A percentile compares a stretch with the other conserved stretches of the same genome.
These are phyloP conservation scores for Hyposmocoma kahamanoa DNA, from an alignment of 1,140 invertebrate genomes.

Conservation along the genomic window DNA sequence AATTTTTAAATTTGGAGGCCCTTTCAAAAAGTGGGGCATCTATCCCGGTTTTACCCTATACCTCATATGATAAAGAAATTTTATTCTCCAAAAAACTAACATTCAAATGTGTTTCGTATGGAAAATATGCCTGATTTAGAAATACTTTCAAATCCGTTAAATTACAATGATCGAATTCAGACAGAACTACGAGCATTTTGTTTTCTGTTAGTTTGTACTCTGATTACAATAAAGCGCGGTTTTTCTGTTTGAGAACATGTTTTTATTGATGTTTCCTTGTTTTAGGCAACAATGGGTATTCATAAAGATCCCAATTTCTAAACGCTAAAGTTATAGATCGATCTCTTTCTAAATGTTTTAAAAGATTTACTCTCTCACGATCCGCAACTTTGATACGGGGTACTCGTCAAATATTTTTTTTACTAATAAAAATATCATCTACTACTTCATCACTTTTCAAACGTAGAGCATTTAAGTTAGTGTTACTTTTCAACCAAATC, in stretches of 20 bases:
- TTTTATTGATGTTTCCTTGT: slow-evolving; percentile 32
- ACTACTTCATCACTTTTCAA: slow-evolving; percentile 1
- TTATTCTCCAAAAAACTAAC: slow-evolving; percentile 13
- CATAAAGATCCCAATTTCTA: slow-evolving; percentile 47
- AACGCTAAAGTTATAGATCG: slow-evolving; percentile 31
- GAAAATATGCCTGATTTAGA: slow-evolving; percentile 13
- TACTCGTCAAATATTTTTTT: slow-evolving; percentile 16
- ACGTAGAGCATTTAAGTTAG: slow-evolving; percentile 28
- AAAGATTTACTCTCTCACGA: slow-evolving; percentile 18
- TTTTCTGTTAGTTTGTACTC: slow-evolving; percentile 12
- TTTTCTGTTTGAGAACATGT: slow-evolving; percentile 31
- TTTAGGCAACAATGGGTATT: slow-evolving; percentile 42
- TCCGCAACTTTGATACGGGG: slow-evolving; percentile 11
- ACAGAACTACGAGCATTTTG: slow-evolving; percentile 1
- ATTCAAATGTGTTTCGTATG: slow-evolving; percentile 12
- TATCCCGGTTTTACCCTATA: slow-evolving; percentile 10
- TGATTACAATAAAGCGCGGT: slow-evolving; percentile 24
- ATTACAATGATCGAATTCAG: slow-evolving; percentile 14
- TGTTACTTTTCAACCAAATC: slow-evolving; percentile 43
- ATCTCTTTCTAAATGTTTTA: slow-evolving; percentile 26
- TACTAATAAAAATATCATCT: slow-evolving; percentile 8
- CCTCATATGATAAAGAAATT: slow-evolving; percentile 12
- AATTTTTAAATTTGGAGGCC: no score
- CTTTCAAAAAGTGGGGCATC: no score
- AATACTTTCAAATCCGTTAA: slow-evolving; percentile 10